Evolutionary conservation across 2,888 invertebrate species (phyloP).

Genomic region (Chrysolina haemoptera): DNA sequence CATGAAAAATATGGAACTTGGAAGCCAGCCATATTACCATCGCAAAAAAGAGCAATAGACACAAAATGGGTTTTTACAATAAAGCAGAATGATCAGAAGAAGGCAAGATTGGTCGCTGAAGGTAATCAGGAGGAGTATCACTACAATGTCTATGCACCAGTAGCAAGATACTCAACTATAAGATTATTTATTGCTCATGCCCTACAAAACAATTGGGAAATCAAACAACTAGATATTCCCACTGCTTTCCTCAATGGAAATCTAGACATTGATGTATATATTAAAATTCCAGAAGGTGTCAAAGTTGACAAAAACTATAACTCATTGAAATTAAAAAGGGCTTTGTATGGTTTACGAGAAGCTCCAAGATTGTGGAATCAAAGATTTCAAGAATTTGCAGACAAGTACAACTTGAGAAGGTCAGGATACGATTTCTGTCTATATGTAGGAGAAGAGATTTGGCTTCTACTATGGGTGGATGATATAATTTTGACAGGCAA

Average conservation of each 20-base stretch:
- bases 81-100: conserved; percentile 33
- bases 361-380: conserved; percentile 41
- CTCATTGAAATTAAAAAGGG: conserved; percentile 47
- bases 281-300: no score
- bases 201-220: no score
- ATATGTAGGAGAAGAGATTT: conserved; percentile 5
- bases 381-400: conserved; percentile 41
- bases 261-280: no score
- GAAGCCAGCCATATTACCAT: conserved; percentile 31
- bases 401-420: conserved; percentile 35
- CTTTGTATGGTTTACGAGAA: conserved; percentile 48
- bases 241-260: no score
- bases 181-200: no score
- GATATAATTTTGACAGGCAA: no score
- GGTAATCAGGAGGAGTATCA: background rate
- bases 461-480: conserved; percentile 23
- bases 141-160: no score
- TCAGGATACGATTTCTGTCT: conserved; percentile 15
- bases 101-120: background rate
- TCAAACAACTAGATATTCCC: no score
- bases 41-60: conserved; percentile 47
- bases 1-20: conserved; percentile 37
- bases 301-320: conserved; percentile 24
- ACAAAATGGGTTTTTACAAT: conserved; percentile 50
- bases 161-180: no score